A percentile compares a stretch with the other conserved stretches of the same genome.
Evolutionary conservation across 2,797 vertebrate genomes (phyloP).

Genomic region (Myotis pilosus): DNA sequence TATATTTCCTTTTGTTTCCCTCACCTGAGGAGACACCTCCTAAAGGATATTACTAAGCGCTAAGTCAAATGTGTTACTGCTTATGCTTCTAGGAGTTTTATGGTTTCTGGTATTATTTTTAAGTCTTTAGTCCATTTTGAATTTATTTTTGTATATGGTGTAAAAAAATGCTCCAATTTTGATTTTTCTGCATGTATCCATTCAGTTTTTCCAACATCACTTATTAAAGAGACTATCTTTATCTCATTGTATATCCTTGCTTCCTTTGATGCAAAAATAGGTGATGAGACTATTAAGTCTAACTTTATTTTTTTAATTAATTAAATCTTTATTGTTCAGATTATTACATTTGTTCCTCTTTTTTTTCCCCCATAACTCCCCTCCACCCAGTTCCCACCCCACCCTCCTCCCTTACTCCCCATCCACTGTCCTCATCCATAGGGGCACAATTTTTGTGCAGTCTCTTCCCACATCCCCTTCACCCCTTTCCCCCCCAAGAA

Average conservation of each 20-base stretch:
- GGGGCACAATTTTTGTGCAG: too few relatives aligned
- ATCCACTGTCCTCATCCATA: too few relatives aligned
- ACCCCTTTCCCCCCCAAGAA: too few relatives aligned
- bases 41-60: background rate
- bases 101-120: background rate
- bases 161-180: background rate
- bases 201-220: background rate
- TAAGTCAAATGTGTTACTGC: background rate
- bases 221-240: background rate
- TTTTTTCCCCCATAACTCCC: too few relatives aligned
- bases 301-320: background rate
- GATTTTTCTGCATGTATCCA: background rate
- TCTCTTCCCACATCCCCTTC: too few relatives aligned
- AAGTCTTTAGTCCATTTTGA: background rate
- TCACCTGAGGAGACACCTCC: background rate
- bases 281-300: background rate
- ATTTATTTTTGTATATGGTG: background rate
- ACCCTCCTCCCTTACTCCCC: too few relatives aligned
- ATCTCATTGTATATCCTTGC: background rate
- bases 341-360: too few relatives aligned
- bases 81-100: background rate
- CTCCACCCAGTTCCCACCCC: too few relatives aligned
- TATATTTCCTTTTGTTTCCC: background rate
- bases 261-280: background rate
- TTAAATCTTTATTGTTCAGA: too few relatives aligned